phyloP scores from a whole-genome alignment of 2,888 invertebrate species.

The Lissocephala sabroskyi region DNA sequence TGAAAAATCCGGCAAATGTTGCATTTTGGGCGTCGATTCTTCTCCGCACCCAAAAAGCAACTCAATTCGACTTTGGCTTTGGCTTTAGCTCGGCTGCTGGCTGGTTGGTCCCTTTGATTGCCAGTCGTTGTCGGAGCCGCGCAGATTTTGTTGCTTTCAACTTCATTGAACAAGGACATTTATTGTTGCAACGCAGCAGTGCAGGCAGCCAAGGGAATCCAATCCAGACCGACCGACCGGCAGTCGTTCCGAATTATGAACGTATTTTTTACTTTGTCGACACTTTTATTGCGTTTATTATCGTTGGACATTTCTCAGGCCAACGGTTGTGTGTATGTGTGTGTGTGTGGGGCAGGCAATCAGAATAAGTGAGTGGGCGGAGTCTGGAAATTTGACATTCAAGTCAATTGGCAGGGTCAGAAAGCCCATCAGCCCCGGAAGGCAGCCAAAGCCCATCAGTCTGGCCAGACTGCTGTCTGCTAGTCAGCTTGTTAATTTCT shows the following conservation, averaged over 20 bases:
- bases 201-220: conserved; percentile 23
- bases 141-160: conserved; percentile 22
- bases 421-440: neutral
- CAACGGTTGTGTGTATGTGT: neutral
- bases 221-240: conserved; percentile 11
- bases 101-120: too few species aligned
- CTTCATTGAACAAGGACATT: conserved; percentile 48
- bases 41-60: neutral
- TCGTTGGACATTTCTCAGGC: neutral
- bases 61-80: neutral
- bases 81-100: neutral
- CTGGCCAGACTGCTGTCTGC: neutral
- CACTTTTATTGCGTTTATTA: conserved; percentile 42
- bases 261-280: conserved; percentile 35
- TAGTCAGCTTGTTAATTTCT: conserved; percentile 27
- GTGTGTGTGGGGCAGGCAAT: neutral
- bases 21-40: neutral
- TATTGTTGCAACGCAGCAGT: conserved; percentile 34
- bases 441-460: too few species aligned
- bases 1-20: conserved; percentile 4
- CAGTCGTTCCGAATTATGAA: conserved; percentile 38
- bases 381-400: too few species aligned
- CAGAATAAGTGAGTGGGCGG: too few species aligned
- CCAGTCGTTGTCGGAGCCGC: neutral
- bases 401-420: too few species aligned